A percentile compares a stretch with the other conserved stretches of the same genome.
Conservation (phyloP, 2,888 invertebrate species). For the Cephus nigrinus region DNA sequence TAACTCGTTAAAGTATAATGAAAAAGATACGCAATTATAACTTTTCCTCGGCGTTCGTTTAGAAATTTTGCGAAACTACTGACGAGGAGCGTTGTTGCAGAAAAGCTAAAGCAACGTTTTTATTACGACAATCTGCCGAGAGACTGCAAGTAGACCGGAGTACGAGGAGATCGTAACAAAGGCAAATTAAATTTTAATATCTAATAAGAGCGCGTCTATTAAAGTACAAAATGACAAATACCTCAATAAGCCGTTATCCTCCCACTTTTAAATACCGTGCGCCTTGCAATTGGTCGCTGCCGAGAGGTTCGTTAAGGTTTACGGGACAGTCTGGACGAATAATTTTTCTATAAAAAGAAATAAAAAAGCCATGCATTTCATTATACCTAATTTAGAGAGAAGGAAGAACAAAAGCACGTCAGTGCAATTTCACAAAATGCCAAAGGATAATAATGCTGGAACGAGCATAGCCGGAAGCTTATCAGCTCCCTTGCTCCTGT, state of each 20-base stretch:
- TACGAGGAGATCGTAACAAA: slow-evolving; percentile 2
- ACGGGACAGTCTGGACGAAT: not conserved
- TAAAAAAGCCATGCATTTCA: not conserved
- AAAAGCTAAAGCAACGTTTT: not conserved
- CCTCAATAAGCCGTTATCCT: slow-evolving; percentile 26
- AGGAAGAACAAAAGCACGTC: not conserved
- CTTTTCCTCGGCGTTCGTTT: not conserved
- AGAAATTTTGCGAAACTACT: not conserved
- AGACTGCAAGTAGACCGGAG: not conserved
- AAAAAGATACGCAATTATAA: not conserved
- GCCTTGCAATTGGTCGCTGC: not conserved
- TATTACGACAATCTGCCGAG: not conserved
- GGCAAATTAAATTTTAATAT: slow-evolving; percentile 29
- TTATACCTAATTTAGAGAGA: not conserved
- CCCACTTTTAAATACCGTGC: not conserved
- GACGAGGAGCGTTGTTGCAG: not conserved
- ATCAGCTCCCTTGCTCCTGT: not conserved
- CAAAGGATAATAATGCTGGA: not conserved
- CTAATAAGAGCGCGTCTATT: slow-evolving; percentile 27
- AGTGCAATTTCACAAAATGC: not conserved
- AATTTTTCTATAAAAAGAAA: not conserved
- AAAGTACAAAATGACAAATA: slow-evolving; percentile 27
- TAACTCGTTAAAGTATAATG: not conserved
- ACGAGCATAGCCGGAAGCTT: slow-evolving; percentile 13
- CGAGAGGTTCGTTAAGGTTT: not conserved